phyloP scores from a whole-genome alignment of 2,888 invertebrate genomes.

The Heliconius aoede region DNA sequence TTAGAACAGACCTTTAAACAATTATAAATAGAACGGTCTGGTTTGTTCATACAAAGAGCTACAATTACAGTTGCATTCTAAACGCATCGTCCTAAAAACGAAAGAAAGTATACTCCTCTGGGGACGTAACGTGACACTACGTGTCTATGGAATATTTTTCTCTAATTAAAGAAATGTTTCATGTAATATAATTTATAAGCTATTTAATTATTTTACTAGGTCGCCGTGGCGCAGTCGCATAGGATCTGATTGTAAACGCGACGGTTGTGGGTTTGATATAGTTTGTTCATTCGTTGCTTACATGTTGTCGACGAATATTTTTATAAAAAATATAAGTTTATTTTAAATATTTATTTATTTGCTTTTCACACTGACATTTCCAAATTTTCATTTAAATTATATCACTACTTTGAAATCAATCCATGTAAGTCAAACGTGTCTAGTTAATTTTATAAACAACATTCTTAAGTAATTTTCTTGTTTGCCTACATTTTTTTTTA shows the following conservation, averaged over 20 bases:
- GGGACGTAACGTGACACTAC: not conserved
- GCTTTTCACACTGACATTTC: not conserved
- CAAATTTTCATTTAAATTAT: not conserved
- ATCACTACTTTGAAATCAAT: conserved; percentile 7
- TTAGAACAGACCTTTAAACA: not conserved
- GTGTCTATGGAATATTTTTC: not conserved
- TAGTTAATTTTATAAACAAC: conserved; percentile 8
- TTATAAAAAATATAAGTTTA: not conserved
- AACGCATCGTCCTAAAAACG: conserved; percentile 14
- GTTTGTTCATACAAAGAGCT: not conserved
- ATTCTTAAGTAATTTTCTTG: conserved; percentile 20
- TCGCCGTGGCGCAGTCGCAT: not conserved
- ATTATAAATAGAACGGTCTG: not conserved
- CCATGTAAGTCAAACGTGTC: conserved; percentile 9
- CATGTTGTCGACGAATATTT: too few relatives aligned
- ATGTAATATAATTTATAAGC: not conserved
- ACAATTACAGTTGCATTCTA: conserved; percentile 18
- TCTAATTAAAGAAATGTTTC: not conserved
- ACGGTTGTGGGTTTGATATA: too few relatives aligned
- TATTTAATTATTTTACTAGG: not conserved
- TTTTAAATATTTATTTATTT: not conserved
- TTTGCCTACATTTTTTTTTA: conserved; percentile 17
- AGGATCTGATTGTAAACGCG: not conserved
- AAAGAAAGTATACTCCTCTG: not conserved
- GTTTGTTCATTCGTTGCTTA: too few relatives aligned